phyloP scores from a whole-genome alignment of 2,888 invertebrate species.

The Cabera pusaria region DNA sequence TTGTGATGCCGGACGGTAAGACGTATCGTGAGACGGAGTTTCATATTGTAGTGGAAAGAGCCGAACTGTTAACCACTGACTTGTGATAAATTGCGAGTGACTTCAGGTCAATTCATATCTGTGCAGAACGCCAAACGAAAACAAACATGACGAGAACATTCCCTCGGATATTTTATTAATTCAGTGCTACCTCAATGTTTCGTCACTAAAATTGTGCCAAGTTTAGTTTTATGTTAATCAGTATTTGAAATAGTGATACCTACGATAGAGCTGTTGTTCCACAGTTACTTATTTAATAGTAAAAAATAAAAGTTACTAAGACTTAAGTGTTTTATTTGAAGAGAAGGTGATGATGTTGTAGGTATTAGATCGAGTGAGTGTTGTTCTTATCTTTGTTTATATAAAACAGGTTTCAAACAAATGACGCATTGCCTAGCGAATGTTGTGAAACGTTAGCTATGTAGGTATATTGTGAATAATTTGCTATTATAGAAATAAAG shows the following conservation, averaged over 20 bases:
- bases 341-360: too few species aligned
- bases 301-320: slow-evolving; percentile 41
- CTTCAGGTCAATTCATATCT: slow-evolving; percentile 37
- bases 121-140: slow-evolving; percentile 20
- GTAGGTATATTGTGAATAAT: too few species aligned
- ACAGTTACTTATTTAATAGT: slow-evolving; percentile 38
- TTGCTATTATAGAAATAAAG: slow-evolving; percentile 9
- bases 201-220: slow-evolving; percentile 58
- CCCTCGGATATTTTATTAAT: slow-evolving; percentile 30
- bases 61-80: slow-evolving; percentile 91
- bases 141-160: slow-evolving; percentile 30
- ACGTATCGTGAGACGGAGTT: slow-evolving; percentile 94
- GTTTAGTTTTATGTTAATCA: slow-evolving; percentile 51
- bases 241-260: slow-evolving; percentile 52
- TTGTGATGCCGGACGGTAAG: slow-evolving; percentile 91
- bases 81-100: slow-evolving; percentile 69
- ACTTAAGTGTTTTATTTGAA: slow-evolving; percentile 31
- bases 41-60: slow-evolving; percentile 92
- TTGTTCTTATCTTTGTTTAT: slow-evolving; percentile 11
- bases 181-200: slow-evolving; percentile 54
- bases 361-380: slow-evolving; percentile 1
- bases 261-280: slow-evolving; percentile 23
- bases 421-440: slow-evolving; percentile 36
- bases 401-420: slow-evolving; percentile 13
- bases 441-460: slow-evolving; percentile 29